Evolutionary conservation across 2,113 vertebrate species (phyloP).

Genomic region (Planiliza haematocheilus): DNA sequence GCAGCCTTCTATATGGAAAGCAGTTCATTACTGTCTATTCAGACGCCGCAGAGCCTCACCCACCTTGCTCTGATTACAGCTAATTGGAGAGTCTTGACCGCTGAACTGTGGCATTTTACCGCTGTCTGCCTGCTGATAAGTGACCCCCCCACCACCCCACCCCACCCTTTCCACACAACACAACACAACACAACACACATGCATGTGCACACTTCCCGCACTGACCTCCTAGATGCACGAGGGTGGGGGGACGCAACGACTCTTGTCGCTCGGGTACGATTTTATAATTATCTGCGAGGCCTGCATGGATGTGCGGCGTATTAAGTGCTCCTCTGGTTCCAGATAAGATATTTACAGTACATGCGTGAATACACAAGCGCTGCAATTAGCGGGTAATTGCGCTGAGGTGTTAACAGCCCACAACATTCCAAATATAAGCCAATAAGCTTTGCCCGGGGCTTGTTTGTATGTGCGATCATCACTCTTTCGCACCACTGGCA

Average conservation of each 20-base stretch:
- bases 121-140: slow-evolving; percentile 30
- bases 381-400: slow-evolving; percentile 18
- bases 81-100: slow-evolving; percentile 56
- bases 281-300: background rate
- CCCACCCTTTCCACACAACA: no score
- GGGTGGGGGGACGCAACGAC: no score
- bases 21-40: slow-evolving; percentile 50
- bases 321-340: background rate
- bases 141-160: background rate
- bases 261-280: no score
- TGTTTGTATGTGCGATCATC: slow-evolving; percentile 47
- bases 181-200: background rate
- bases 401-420: slow-evolving; percentile 23
- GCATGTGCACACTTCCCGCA: background rate
- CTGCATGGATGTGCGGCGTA: slow-evolving; percentile 17
- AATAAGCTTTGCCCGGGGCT: slow-evolving; percentile 9
- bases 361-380: background rate
- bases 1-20: slow-evolving; percentile 35
- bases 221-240: no score
- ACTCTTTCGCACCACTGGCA: slow-evolving; percentile 40
- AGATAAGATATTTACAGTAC: background rate
- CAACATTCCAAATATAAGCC: slow-evolving; percentile 38
- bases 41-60: slow-evolving; percentile 22
- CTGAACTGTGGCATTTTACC: slow-evolving; percentile 51
- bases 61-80: slow-evolving; percentile 46